Evolutionary conservation across 2,113 vertebrate species (phyloP).

Genomic region (Rafetus swinhoei): DNA sequence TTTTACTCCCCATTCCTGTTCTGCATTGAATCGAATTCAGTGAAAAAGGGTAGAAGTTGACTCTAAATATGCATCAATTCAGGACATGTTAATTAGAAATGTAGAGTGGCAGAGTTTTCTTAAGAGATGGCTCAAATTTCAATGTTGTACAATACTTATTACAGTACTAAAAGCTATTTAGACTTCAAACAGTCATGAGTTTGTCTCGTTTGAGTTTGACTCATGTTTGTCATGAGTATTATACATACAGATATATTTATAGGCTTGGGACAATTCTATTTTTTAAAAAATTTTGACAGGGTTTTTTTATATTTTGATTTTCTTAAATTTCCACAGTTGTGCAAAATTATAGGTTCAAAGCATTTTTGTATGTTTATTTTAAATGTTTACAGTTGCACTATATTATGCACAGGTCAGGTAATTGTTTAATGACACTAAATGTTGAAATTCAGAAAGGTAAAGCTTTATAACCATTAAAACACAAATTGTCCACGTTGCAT

Average conservation of each 20-base stretch:
- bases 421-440: neutral
- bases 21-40: neutral
- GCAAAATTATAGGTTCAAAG: neutral
- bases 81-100: neutral
- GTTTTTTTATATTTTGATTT: neutral
- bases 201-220: no score
- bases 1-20: neutral
- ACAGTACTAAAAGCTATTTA: neutral
- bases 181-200: neutral
- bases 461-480: neutral
- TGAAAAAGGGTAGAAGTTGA: neutral
- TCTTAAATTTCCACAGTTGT: neutral
- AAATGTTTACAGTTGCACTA: neutral
- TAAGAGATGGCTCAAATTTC: neutral
- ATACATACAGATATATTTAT: neutral
- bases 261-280: neutral
- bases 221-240: neutral
- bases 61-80: neutral
- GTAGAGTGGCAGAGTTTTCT: neutral
- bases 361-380: neutral
- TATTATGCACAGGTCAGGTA: neutral
- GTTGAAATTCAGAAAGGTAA: neutral
- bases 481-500: neutral
- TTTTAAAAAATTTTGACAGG: neutral
- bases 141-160: neutral